Evolutionary conservation across 1,140 invertebrate species (phyloP), one percentile per base, ranked within the genome.

Genomic region (Drosophila kikkawai): DNA sequence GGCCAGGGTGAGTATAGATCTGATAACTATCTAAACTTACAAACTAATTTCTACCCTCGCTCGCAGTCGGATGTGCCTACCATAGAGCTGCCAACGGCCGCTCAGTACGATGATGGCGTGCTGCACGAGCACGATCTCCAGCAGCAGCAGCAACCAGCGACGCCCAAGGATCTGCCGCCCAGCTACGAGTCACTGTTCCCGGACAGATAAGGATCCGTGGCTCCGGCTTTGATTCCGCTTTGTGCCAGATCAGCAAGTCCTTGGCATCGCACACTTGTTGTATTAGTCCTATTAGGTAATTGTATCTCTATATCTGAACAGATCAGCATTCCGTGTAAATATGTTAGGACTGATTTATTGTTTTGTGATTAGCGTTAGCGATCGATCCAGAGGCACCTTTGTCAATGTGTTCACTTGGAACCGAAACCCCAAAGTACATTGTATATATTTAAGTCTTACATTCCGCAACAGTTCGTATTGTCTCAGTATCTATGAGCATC

Each of bases 111-210:
- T 45, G 63, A 64, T n/a, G 69, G 79, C 39, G 32, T 63, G 15
- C 36, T 73, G 34, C 64, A 63, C 29, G 80, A 88, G 34, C 67
- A 77, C 51, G 68, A 75, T 50, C 55, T 60, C 9, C 51, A 80
- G 53, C 86, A 75, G 32, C 70, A 77, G 29, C 79, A 76, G 36
- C 82, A 82, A 34, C 83, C 81, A 7, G 63, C 76, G 44, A 83
- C 91, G 17, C 90, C 91, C n/a, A 92, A 92, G 73, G 91, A 92
- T 79, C 64, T 91, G 48, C 91, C 92, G 17, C 92, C 92, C 8
- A 92, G 91, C 63, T 92, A 92, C 58, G 92, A 92, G 67, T 92
- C 90, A 17, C 69, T 92, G 1, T 92, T 92, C 53, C 91, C 91
- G 9, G 91, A 92, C n/a, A 92, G 91, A 91, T 92, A 92, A 92